Evolutionary conservation across 2,797 vertebrate species (phyloP), one percentile per base, ranked within the genome.

Genomic region (Xenopus petersii): DNA sequence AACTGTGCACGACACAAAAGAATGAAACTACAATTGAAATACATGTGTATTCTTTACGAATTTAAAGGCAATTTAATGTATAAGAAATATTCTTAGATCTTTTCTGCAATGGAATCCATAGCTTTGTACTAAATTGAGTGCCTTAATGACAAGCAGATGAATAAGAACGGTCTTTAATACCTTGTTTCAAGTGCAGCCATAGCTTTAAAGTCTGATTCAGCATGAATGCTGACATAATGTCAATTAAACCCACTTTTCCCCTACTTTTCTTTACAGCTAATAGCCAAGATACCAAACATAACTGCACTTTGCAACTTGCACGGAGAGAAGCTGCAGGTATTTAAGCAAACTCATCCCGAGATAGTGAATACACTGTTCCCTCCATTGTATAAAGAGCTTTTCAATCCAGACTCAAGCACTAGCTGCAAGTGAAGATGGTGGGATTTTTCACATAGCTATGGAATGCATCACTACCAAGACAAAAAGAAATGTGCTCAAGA

Each of bases 321-420:
- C 33, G 95, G 96, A 47, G 97, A 99, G 92, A 98, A 99, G 91
- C 94, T 98, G 71, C 98, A 98, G 92, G 92, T 97, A 84, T 98
- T 99, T 92, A 97, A 98, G 91, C 98, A 97, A 87, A 93, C 97
- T 81, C 96, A 98, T 89, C 97, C 98, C 54, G 97, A 98, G 85
- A 99, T 96, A 75, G 98, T 98, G 88, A 98, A 95, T 82, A 93
- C 97, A 81, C 93, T 99, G 80, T 98, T 99, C 87, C 98, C 98
- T 83, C 98, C 98, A 0, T 94, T 99, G 75, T 99, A 99, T 88
- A 99, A 98, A 92, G 98, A 99, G 91, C 96, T 99, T 82, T 99
- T 99, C 92, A 99, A 98, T 84, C 96, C 98, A 15, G 98, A 99
- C 86, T 96, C 95, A 82, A 83, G 93, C 83, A 92, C 94, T 81